These are phyloP conservation scores for Ramphastos sulfuratus DNA, from an alignment of 2,113 vertebrate species.

Conservation along the genomic window DNA sequence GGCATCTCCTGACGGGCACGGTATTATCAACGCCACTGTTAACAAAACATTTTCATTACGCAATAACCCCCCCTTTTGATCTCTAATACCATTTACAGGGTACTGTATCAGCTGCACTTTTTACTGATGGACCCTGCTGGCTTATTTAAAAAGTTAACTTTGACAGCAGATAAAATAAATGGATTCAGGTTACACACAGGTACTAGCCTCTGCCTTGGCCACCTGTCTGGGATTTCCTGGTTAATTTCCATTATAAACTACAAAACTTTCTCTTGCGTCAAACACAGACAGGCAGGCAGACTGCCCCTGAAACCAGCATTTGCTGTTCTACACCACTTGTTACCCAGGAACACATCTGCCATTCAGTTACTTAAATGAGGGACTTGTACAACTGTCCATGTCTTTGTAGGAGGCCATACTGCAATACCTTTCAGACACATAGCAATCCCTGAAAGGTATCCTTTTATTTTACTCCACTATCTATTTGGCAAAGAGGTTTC, in stretches of 20 bases:
- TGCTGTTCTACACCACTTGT: neutral
- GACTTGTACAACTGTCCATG: neutral
- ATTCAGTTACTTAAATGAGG: accelerated
- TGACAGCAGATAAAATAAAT: neutral
- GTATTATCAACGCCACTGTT: neutral
- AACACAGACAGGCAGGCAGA: neutral
- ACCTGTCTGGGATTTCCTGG: neutral
- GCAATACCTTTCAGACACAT: neutral
- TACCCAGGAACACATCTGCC: neutral
- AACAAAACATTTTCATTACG: neutral
- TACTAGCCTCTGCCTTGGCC: neutral
- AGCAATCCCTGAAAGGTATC: neutral
- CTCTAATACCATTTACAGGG: accelerated
- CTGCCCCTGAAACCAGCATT: accelerated
- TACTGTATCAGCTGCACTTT: accelerated
- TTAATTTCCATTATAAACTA: neutral
- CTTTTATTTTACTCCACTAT: neutral
- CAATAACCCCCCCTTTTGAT: accelerated
- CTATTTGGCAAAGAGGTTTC: neutral
- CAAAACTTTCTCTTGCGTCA: neutral
- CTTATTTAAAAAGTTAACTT: neutral
- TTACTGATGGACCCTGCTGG: accelerated
- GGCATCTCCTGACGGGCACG: neutral
- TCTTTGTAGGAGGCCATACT: neutral
- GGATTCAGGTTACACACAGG: neutral